phyloP scores from a whole-genome alignment of 2,113 vertebrate species.

The Meriones unguiculatus region DNA sequence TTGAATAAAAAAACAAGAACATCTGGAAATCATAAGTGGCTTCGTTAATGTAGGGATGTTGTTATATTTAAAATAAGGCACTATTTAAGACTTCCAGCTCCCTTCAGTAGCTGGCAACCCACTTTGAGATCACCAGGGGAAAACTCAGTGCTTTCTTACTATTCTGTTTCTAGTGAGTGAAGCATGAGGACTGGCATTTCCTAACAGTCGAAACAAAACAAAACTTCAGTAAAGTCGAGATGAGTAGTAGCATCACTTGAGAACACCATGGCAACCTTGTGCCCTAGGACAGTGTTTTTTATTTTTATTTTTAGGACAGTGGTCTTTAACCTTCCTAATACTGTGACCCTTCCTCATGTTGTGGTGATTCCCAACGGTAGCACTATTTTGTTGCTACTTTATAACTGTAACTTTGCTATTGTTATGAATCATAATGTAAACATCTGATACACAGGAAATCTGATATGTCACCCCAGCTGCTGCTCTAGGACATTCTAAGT shows the following conservation, averaged over 20 bases:
- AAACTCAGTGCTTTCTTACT: constrained; percentile 9
- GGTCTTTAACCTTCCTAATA: not conserved
- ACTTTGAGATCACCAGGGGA: constrained; percentile 57
- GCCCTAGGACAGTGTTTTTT: not conserved
- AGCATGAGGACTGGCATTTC: not conserved
- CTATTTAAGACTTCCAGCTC: constrained; percentile 47
- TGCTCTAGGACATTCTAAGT: not conserved
- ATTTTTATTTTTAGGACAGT: not conserved
- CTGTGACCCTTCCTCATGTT: not conserved
- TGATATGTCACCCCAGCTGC: not conserved
- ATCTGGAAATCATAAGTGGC: constrained; percentile 74
- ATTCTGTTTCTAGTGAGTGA: constrained; percentile 52
- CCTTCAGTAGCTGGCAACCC: constrained; percentile 64
- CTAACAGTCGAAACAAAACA: constrained; percentile 37
- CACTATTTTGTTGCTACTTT: not conserved
- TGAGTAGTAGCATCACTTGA: not conserved
- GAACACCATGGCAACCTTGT: not conserved
- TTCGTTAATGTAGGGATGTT: constrained; percentile 62
- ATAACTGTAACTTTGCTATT: not conserved
- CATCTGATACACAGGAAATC: not conserved
- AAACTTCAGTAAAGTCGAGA: not conserved
- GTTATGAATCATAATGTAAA: not conserved
- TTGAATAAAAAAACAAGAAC: constrained; percentile 34
- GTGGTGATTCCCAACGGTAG: not conserved
- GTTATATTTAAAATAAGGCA: constrained; percentile 54